Evolutionary conservation across 2,797 vertebrate species (phyloP).

Genomic region (Meriones psammophilus): DNA sequence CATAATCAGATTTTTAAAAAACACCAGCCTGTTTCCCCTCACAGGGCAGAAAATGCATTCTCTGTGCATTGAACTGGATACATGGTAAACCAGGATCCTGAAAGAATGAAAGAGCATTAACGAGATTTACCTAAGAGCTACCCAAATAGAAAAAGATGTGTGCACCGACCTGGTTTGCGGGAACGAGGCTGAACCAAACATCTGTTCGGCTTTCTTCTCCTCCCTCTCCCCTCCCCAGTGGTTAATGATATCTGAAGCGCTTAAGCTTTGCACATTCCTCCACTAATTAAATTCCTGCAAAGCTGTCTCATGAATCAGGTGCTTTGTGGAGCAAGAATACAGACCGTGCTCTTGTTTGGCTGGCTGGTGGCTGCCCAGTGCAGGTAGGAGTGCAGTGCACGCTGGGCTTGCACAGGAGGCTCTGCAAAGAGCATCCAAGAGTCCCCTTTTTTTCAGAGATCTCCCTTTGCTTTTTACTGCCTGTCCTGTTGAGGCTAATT

Average conservation of each 20-base stretch:
- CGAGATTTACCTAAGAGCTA: slow-evolving; percentile 80
- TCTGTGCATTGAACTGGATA: slow-evolving; percentile 53
- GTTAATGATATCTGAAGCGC: slow-evolving; percentile 75
- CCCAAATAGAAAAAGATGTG: slow-evolving; percentile 63
- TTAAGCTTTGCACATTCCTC: slow-evolving; percentile 75
- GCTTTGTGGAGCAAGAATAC: slow-evolving; percentile 77
- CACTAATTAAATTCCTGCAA: slow-evolving; percentile 82
- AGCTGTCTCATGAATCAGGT: slow-evolving; percentile 79
- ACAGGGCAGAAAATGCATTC: slow-evolving; percentile 30
- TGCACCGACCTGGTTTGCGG: slow-evolving; percentile 59
- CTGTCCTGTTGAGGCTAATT: slow-evolving; percentile 53
- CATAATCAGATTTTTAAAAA: slow-evolving; percentile 6
- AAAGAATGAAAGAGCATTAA: slow-evolving; percentile 77
- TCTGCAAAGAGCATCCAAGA: slow-evolving; percentile 42
- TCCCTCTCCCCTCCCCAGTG: slow-evolving; percentile 37
- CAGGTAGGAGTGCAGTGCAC: neutral
- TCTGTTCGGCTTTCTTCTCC: slow-evolving; percentile 57
- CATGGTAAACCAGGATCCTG: slow-evolving; percentile 64
- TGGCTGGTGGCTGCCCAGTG: neutral
- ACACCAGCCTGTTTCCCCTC: neutral
- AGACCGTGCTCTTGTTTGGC: slow-evolving; percentile 64
- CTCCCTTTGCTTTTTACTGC: slow-evolving; percentile 52
- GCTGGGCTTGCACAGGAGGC: neutral
- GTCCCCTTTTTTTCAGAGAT: slow-evolving; percentile 47
- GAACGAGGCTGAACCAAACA: slow-evolving; percentile 76